These are phyloP conservation scores for Palythoa caribaeorum DNA, from an alignment of 92 coral and sea anemone species.

Conservation along the genomic window DNA sequence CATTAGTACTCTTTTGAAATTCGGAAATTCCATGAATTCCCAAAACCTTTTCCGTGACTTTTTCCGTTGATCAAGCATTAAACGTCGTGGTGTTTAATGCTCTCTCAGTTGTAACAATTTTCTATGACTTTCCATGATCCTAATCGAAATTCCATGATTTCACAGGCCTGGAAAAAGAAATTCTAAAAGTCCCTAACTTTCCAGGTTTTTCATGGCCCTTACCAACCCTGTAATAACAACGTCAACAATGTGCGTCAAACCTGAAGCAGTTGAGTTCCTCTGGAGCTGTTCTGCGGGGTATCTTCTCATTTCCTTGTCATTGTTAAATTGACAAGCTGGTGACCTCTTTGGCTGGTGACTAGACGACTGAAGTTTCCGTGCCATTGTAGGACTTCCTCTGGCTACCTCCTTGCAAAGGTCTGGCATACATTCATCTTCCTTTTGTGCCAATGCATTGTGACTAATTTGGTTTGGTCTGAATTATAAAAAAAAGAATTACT, in stretches of 20 bases:
- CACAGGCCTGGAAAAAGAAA: too few relatives aligned
- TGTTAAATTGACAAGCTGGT: not conserved
- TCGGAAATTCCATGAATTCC: too few relatives aligned
- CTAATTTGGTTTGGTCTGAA: constrained; percentile 2
- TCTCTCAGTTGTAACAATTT: too few relatives aligned
- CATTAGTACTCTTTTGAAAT: too few relatives aligned
- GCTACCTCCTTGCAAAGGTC: not conserved
- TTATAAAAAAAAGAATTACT: not conserved
- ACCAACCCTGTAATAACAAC: too few relatives aligned
- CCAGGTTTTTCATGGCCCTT: too few relatives aligned
- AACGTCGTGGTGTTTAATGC: too few relatives aligned
- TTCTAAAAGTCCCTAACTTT: too few relatives aligned
- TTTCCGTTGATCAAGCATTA: too few relatives aligned
- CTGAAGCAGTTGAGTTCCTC: constrained; percentile 32
- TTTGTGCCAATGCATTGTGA: not conserved
- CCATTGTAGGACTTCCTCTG: not conserved
- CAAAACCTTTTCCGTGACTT: too few relatives aligned
- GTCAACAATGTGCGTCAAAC: constrained; percentile 9
- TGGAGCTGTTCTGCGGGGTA: not conserved
- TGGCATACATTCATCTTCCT: constrained; percentile 2
- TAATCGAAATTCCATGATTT: too few relatives aligned
- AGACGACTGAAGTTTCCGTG: constrained; percentile 23
- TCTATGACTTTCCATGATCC: too few relatives aligned
- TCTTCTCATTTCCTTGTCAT: constrained; percentile 6
- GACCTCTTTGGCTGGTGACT: constrained; percentile 13